Base-by-base conservation (phyloP, 92 coral and sea anemone species). In the Epizoanthus ramosus region DNA sequence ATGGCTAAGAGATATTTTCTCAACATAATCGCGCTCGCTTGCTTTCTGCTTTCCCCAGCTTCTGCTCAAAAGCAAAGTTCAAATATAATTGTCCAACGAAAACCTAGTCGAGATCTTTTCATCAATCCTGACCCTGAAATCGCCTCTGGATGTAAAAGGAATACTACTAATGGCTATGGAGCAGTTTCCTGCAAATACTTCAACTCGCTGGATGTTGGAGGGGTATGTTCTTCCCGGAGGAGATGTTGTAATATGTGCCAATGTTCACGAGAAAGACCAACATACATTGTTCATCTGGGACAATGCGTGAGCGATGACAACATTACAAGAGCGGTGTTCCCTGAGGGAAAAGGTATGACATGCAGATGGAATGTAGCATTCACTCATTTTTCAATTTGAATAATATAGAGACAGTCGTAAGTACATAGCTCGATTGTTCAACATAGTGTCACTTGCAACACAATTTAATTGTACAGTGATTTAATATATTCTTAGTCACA, bases 201-300 rank as follows among this genome's bases (percentile, higher is more conserved):
- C 65, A 8, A 16, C 23, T 53, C 45, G 21, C 63, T 17, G 24
- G 47, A 52, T 21, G 6, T 73, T 21, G 79, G 79, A 17, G 79
- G 65, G 57, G 25, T 24, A 18, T 73, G 79, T 56, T n/a, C 50
- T 39, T 10, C 8, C 6, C 17, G 45, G 3, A 12, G 13, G 6
- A 50, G 35, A 18, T 73, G 79, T 45, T 73, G 79, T 50, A 28
- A 16, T 15, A 25, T 28, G 64, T 73, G 79, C 61, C 31, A 17
- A 28, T 73, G 79, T 73, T 73, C 79, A 8, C 63, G 16, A 74
- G 79, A 74, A 13, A 74, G 43, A 18, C 65, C 79, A 22, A 74
- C 79, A 2, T 74, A 24, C 18, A 74, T 74, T 23, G 64, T 56
- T 22, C 65, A 74, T 23, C 56, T 74, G 12, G 64, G 64, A 28